Percentiles rank a stretch among this genome's conserved stretches.
Evolutionary conservation across 2,888 invertebrate genomes (phyloP).

Genomic region (Parasteatoda lunata): DNA sequence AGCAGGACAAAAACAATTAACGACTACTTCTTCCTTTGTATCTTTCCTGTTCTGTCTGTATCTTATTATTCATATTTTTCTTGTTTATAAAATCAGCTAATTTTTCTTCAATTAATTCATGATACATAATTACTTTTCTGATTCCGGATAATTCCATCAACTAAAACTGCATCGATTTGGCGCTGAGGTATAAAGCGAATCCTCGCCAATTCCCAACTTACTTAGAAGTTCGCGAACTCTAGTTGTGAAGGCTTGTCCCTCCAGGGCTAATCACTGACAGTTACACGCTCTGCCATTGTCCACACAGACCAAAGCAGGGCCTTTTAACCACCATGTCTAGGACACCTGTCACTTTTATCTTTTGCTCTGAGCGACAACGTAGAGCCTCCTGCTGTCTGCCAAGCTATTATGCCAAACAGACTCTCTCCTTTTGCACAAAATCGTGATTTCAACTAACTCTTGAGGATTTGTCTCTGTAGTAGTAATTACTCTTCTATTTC

Average conservation of each 20-base stretch:
- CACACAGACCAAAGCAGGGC: constrained; percentile 46
- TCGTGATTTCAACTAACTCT: neutral
- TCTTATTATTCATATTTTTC: too few species aligned
- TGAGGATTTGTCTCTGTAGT: neutral
- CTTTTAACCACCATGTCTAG: constrained; percentile 63
- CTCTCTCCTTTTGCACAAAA: neutral
- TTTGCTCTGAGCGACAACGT: constrained; percentile 30
- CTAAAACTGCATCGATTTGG: neutral
- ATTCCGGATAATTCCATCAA: neutral
- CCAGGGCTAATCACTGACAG: constrained; percentile 65
- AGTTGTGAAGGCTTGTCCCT: constrained; percentile 61
- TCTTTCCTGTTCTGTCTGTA: too few species aligned
- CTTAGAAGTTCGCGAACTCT: constrained; percentile 42
- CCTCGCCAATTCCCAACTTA: constrained; percentile 26
- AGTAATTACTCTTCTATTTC: neutral
- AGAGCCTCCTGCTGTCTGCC: constrained; percentile 31
- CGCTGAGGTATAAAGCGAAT: constrained; percentile 1
- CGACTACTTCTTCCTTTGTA: too few species aligned
- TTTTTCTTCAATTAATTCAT: neutral
- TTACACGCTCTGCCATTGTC: constrained; percentile 66
- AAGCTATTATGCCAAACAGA: constrained; percentile 12
- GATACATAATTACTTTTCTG: neutral
- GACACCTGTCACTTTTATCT: constrained; percentile 65
- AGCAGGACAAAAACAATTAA: too few species aligned
- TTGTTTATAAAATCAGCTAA: too few species aligned